Evolutionary conservation across 2,113 vertebrate species (phyloP), one percentile per base, ranked within the genome.

Genomic region (Apeltes quadracus): DNA sequence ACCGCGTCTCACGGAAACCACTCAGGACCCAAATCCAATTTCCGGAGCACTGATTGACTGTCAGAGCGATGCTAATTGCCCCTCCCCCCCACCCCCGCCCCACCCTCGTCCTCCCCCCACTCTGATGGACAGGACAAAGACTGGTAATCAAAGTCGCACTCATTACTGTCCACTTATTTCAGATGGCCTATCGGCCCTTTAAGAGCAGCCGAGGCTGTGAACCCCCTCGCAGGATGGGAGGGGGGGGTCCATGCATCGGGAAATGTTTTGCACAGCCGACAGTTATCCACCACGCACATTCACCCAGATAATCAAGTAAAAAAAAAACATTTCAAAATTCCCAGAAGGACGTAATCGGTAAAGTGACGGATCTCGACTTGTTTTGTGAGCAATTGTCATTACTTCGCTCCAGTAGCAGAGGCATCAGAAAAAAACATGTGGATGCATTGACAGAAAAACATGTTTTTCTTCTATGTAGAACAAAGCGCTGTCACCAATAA

Each of bases 141-240:
- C 72, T 15, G 64, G 41, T 72, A 82, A 82, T 88, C 83, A 86
- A 41, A 79, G 81, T 75, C 78, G 69, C 70, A 65, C 57, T 86
- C 76, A 75, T 82, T 81, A 59, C 74, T 36, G 53, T 62, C 53
- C 69, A 27, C 71, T 83, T 46, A 61, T 76, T 59, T 55, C 74
- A 25, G 51, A 68, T 3, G 43, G 62, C 0, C 29, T 55, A 77
- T 79, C 44, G 29, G 7, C 22, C 36, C 27, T 64, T 4, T 43
- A 43, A 20, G 55, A 36, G 63, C 36, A 25, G 61, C 22, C 22
- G 63, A 81, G 67, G 61, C 70, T 68, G 25, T 27, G 55, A 78
- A 74, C 11, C 12, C 46, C 8, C 12, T 36, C 12, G 16, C 8
- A 61, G 36, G 64, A 27, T 16, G 57, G 23, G 8, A 15, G 10